These are phyloP conservation scores for Brachypalpus laphriformis DNA, from an alignment of 2,888 invertebrate genomes.

Conservation along the genomic window DNA sequence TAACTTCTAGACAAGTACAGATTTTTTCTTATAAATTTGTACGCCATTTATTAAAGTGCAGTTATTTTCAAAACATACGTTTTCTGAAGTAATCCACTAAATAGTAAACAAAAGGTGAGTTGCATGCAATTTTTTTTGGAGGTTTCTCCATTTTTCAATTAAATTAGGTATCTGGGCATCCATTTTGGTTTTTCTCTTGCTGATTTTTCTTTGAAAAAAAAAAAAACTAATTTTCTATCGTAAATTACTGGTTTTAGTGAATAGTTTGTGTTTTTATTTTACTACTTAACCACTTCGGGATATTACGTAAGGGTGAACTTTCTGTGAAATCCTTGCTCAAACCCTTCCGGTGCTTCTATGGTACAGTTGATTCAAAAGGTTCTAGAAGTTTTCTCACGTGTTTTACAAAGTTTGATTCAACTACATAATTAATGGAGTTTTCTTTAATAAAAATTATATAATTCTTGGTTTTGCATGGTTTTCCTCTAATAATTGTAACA, in stretches of 20 bases:
- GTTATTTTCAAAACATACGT: conserved; percentile 20
- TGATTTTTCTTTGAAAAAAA: not conserved
- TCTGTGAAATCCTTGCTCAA: too few relatives aligned
- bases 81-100: too few relatives aligned
- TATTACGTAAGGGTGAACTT: conserved; percentile 8
- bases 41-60: conserved; percentile 56
- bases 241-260: not conserved
- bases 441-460: not conserved
- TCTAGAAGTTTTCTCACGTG: not conserved
- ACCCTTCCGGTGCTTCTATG: not conserved
- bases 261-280: not conserved
- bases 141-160: not conserved
- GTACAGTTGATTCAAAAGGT: conserved; percentile 63
- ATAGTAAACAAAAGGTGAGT: conserved; percentile 53
- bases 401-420: not conserved
- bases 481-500: not conserved
- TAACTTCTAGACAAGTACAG: conserved; percentile 56
- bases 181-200: conserved; percentile 27
- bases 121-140: conserved; percentile 6
- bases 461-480: not conserved
- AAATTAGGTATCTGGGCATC: conserved; percentile 4
- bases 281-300: not conserved
- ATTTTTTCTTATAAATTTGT: conserved; percentile 51
- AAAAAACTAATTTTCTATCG: too few relatives aligned
- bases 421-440: too few relatives aligned